Conservation (phyloP, 1,140 invertebrate genomes). For the Leptinotarsa lineolata region DNA sequence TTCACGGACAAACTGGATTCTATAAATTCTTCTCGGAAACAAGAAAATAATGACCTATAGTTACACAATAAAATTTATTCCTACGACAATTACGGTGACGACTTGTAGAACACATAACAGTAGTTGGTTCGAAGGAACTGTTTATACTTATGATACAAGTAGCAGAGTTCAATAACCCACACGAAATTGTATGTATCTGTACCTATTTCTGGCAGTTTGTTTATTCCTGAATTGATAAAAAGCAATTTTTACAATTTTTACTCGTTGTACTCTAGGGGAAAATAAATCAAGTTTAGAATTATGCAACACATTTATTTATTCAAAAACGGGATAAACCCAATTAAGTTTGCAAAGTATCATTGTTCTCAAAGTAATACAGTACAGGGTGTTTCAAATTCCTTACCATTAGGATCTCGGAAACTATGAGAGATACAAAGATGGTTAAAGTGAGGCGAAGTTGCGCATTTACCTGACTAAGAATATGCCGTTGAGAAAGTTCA, state of each 20-base stretch:
- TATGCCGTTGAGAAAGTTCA: no score
- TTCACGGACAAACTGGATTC: background rate
- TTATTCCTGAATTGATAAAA: background rate
- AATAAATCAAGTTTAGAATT: no score
- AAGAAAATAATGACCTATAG: slow-evolving; percentile 3
- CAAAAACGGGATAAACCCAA: no score
- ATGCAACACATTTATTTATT: no score
- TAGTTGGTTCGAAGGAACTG: slow-evolving; percentile 8
- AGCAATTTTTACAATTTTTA: background rate
- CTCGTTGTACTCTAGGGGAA: no score
- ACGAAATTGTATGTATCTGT: background rate
- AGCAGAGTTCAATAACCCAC: background rate
- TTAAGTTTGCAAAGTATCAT: no score
- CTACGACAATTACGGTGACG: slow-evolving; percentile 10
- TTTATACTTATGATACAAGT: slow-evolving; percentile 11
- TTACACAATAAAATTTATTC: slow-evolving; percentile 7
- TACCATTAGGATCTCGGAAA: no score
- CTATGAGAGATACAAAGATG: no score
- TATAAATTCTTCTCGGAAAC: slow-evolving; percentile 6
- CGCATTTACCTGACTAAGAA: no score
- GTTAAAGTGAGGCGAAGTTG: no score
- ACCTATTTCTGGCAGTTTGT: background rate
- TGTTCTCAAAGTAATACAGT: no score
- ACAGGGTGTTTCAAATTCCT: no score
- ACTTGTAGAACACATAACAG: slow-evolving; percentile 22